These are phyloP conservation scores for Muscidifurax raptorellus DNA, from an alignment of 1,140 invertebrate genomes.

Conservation along the genomic window DNA sequence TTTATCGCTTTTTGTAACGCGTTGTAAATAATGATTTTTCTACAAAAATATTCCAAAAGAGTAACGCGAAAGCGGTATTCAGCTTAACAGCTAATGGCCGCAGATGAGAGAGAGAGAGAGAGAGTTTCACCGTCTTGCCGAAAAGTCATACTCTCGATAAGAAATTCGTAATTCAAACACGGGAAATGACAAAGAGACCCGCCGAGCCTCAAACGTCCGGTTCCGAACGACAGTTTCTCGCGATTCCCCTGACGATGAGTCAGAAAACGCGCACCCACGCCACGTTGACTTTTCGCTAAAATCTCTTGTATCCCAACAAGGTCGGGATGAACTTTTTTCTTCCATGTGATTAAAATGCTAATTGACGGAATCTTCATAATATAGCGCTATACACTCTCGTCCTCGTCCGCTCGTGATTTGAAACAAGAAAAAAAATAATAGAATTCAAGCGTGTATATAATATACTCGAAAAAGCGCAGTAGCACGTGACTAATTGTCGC, in stretches of 20 bases:
- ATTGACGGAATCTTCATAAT: no score
- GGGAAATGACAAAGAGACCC: background rate
- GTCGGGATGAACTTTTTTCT: background rate
- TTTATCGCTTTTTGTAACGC: background rate
- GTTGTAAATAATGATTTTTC: no score
- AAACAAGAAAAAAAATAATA: background rate
- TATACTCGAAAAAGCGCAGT: background rate
- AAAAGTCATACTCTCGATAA: constrained; percentile 3
- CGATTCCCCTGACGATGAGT: background rate
- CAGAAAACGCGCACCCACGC: background rate
- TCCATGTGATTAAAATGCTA: background rate
- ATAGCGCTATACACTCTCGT: no score
- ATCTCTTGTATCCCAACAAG: no score
- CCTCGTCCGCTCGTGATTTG: no score
- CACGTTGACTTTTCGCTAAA: background rate
- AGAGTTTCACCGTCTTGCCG: background rate
- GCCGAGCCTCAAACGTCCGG: background rate
- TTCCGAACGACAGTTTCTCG: background rate
- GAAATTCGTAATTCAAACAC: background rate
- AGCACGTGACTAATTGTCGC: constrained; percentile 2
- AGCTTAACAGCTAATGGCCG: background rate
- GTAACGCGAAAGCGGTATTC: no score
- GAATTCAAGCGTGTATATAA: background rate
- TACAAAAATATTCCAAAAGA: no score
- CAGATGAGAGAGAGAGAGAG: no score